Conservation (phyloP, 2,888 invertebrate genomes). For the Autographa gamma region DNA sequence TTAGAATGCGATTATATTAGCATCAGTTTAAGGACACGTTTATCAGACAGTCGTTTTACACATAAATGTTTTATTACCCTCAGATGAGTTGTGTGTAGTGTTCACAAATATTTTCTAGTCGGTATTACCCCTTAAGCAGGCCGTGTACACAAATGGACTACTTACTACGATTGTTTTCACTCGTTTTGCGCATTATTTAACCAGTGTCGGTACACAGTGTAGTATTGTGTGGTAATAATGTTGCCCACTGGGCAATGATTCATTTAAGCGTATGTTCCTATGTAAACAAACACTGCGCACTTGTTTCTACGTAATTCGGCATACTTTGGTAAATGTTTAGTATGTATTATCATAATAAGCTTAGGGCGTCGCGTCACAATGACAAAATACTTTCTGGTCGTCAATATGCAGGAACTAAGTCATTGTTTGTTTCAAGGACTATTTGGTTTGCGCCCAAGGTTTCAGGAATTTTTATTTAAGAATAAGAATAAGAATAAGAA, state of each 20-base stretch:
- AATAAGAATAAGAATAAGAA: too few species aligned
- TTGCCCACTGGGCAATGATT: constrained; percentile 52
- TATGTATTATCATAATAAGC: constrained; percentile 6
- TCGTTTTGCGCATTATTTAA: constrained; percentile 42
- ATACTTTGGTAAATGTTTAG: constrained; percentile 23
- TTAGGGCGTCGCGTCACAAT: constrained; percentile 13
- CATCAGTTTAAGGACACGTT: constrained; percentile 5
- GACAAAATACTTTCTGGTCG: constrained; percentile 10
- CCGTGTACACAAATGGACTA: constrained; percentile 21
- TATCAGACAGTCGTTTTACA: background rate
- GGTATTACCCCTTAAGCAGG: constrained; percentile 18
- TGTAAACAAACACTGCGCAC: constrained; percentile 61
- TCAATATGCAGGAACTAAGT: constrained; percentile 11
- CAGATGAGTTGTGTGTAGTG: constrained; percentile 6
- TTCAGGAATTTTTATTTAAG: constrained; percentile 1
- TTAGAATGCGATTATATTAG: constrained; percentile 14
- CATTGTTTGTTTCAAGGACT: constrained; percentile 34
- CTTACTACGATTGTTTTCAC: constrained; percentile 42
- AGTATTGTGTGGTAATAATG: constrained; percentile 63
- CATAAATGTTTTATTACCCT: constrained; percentile 2
- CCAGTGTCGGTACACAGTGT: constrained; percentile 24
- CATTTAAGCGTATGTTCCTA: constrained; percentile 52
- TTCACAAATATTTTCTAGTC: constrained; percentile 22
- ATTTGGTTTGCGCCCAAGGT: constrained; percentile 40
- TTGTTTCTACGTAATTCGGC: constrained; percentile 47